Evolutionary conservation across 1,140 invertebrate species (phyloP).

Genomic region (Anthonomus grandis): DNA sequence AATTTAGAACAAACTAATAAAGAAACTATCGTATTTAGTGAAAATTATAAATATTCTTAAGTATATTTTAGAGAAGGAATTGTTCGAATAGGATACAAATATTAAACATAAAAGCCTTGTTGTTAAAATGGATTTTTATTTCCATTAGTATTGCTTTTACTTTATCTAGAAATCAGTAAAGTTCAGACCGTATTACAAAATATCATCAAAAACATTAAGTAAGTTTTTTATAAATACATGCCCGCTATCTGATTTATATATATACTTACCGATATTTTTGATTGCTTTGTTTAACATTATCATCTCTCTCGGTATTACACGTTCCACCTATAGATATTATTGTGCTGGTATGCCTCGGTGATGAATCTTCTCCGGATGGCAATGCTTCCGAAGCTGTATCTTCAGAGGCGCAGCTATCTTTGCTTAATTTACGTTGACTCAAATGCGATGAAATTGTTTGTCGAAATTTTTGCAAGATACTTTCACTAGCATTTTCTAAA

Average conservation of each 20-base stretch:
- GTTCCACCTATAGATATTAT: slow-evolving; percentile 13
- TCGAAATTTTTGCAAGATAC: slow-evolving; percentile 67
- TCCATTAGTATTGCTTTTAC: no score
- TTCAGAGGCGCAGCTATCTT: slow-evolving; percentile 51
- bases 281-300: slow-evolving; percentile 34
- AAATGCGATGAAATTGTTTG: slow-evolving; percentile 66
- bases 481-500: slow-evolving; percentile 35
- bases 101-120: no score
- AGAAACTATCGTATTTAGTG: no score
- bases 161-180: no score
- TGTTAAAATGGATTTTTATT: no score
- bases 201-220: no score
- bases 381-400: slow-evolving; percentile 49
- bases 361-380: slow-evolving; percentile 42
- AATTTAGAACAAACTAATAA: no score
- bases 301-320: slow-evolving; percentile 5
- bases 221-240: no score
- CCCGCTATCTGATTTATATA: not conserved
- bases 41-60: no score
- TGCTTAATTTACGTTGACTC: slow-evolving; percentile 53
- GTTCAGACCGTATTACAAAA: no score
- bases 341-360: slow-evolving; percentile 33
- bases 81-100: no score
- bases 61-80: no score
- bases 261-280: slow-evolving; percentile 44